A percentile compares a stretch with the other conserved stretches of the same genome.
phyloP scores from a whole-genome alignment of 2,797 vertebrate species.

The Apodemus agrarius region DNA sequence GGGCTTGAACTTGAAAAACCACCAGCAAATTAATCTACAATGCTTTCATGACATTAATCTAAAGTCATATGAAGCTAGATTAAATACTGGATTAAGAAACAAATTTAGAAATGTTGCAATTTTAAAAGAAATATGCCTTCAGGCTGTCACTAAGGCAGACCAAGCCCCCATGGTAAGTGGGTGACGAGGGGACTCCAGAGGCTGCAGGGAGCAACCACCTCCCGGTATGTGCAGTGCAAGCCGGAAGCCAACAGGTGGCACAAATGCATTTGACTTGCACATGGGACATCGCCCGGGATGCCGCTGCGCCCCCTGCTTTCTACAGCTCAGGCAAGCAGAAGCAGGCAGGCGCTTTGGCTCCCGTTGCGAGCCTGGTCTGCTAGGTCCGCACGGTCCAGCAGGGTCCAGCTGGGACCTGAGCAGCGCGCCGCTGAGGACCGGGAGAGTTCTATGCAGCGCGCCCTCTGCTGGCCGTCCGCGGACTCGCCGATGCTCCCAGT shows the following conservation, averaged over 20 bases:
- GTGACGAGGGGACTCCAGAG: not conserved
- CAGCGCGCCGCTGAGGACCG: rapidly evolving
- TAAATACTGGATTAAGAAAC: not conserved
- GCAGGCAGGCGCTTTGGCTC: rapidly evolving
- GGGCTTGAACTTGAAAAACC: not conserved
- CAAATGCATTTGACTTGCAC: constrained; percentile 88
- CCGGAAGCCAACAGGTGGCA: constrained; percentile 90
- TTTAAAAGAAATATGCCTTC: not conserved
- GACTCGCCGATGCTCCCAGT: not conserved
- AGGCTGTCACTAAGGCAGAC: not conserved
- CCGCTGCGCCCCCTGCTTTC: constrained; percentile 16
- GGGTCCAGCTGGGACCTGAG: rapidly evolving
- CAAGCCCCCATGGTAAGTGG: too few species aligned
- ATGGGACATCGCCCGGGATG: constrained; percentile 52
- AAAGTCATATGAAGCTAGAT: not conserved
- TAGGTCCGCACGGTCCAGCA: not conserved
- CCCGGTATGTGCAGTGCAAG: constrained; percentile 85
- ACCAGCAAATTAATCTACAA: not conserved
- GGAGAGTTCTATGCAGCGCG: not conserved
- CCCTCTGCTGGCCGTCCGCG: constrained; percentile 71
- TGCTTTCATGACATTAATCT: not conserved
- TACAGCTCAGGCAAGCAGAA: not conserved
- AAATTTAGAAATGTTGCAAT: not conserved
- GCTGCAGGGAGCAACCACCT: not conserved
- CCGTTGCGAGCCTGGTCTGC: rapidly evolving